These are phyloP conservation scores for Lasioglossum vierecki DNA, from an alignment of 2,888 invertebrate genomes.

Conservation along the genomic window DNA sequence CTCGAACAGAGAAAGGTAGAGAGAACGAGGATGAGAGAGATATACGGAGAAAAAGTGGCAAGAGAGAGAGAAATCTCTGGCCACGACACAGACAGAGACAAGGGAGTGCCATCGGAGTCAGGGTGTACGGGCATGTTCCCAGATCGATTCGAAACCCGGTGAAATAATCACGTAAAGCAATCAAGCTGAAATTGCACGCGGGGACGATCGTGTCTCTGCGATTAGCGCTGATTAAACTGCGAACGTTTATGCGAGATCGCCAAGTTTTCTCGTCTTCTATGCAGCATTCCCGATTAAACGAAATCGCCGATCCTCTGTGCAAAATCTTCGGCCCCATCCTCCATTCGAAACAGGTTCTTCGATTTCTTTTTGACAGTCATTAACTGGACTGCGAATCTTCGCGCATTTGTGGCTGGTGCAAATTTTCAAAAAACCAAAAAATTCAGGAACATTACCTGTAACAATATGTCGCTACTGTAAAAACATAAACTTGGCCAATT, in stretches of 20 bases:
- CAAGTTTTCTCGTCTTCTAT: background rate
- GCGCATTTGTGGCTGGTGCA: too few relatives aligned
- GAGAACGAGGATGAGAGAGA: background rate
- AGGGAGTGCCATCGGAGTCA: background rate
- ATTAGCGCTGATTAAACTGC: background rate
- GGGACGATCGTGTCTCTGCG: background rate
- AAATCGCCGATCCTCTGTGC: background rate
- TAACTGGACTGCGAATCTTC: too few relatives aligned
- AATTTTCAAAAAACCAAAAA: too few relatives aligned
- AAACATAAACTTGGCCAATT: too few relatives aligned
- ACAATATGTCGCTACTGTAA: too few relatives aligned
- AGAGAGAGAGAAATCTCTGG: background rate
- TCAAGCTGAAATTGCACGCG: background rate
- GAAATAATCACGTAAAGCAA: constrained; percentile 7
- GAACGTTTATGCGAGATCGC: background rate
- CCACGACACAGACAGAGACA: background rate
- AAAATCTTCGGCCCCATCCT: background rate
- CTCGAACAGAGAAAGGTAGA: background rate
- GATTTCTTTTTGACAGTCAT: too few relatives aligned
- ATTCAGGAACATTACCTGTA: too few relatives aligned
- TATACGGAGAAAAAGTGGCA: constrained; percentile 5
- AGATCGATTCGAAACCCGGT: constrained; percentile 29
- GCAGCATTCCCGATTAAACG: background rate
- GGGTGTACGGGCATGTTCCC: constrained; percentile 6
- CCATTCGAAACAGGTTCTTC: background rate